Evolutionary conservation across 2,797 vertebrate genomes (phyloP).

Genomic region (Sebastes wilsoni): DNA sequence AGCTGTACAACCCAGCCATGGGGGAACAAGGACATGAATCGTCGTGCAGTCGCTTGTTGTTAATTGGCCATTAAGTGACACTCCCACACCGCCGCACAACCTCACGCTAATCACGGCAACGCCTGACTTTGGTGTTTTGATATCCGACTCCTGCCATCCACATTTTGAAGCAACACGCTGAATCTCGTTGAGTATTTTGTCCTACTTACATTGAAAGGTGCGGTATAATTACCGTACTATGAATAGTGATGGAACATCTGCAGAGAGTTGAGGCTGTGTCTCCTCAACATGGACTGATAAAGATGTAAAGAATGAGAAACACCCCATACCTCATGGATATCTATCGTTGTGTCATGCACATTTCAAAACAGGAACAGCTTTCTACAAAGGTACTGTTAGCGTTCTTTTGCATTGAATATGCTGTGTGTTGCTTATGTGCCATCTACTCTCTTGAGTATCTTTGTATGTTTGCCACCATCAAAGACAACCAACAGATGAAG

Average conservation of each 20-base stretch:
- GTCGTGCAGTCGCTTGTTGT: background rate
- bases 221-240: too few relatives aligned
- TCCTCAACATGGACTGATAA: background rate
- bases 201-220: too few relatives aligned
- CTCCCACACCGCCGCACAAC: background rate
- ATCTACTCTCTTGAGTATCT: background rate
- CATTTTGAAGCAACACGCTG: too few relatives aligned
- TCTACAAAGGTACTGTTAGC: background rate
- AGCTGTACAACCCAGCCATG: background rate
- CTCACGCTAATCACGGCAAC: background rate
- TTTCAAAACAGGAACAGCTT: background rate
- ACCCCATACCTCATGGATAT: background rate
- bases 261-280: too few relatives aligned
- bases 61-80: background rate
- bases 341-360: background rate
- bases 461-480: slow-evolving; percentile 8
- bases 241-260: too few relatives aligned
- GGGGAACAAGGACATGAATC: background rate
- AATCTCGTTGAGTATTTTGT: too few relatives aligned
- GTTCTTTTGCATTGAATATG: background rate
- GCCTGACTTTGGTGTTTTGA: too few relatives aligned
- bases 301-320: background rate
- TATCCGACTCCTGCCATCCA: too few relatives aligned
- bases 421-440: background rate
- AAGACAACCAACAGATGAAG: slow-evolving; percentile 16